Base-by-base conservation (phyloP, 2,113 vertebrate genomes). In the Ammodramus savannarum region DNA sequence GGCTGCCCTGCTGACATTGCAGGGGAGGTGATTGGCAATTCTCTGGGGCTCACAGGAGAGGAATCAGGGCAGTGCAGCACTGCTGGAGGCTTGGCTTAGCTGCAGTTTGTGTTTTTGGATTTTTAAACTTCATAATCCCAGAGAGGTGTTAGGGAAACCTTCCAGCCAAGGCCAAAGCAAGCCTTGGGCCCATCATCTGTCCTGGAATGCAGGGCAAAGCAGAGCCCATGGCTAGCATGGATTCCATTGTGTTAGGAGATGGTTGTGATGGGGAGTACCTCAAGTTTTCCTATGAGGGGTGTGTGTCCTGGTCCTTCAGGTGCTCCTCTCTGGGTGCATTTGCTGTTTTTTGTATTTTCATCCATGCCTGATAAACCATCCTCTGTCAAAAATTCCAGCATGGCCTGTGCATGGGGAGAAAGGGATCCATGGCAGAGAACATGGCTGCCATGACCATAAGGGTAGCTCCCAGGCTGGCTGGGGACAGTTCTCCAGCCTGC, bases 221-320 rank as follows among this genome's bases (percentile, higher is more conserved):
- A 72, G n/a, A 87, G 44, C 44, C 16, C 16, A 3, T 36, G 46
- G 49, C 11, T 6, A 46, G 27, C 22, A 51, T 52, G 51, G 41
- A 39, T 89, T 82, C 78, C 21, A 16, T 6, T 48, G 15, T 85
- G 19, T 25, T 43, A 46, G 62, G 71, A 85, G 66, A 15, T 54
- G 49, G 29, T 16, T 5, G 2, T 68, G 54, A 20, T 34, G n/a
- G 39, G 48, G 13, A 59, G 13, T 63, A 57, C 44, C 36, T 55
- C 27, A 13, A 7, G 10, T 39, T 75, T 92, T 46, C 54, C 41
- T 61, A 1, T n/a, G n/a, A n/a, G n/a, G n/a, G n/a, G n/a, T n/a
- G n/a, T n/a, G 39, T n/a, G 17, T 54, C 27, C 58, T 0, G 0
- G 26, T 84, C 34, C 34, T 71, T 74, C 34, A 21, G 61, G 34